phyloP scores from a whole-genome alignment of 1,140 invertebrate genomes.

The Drosophila pseudoobscura region DNA sequence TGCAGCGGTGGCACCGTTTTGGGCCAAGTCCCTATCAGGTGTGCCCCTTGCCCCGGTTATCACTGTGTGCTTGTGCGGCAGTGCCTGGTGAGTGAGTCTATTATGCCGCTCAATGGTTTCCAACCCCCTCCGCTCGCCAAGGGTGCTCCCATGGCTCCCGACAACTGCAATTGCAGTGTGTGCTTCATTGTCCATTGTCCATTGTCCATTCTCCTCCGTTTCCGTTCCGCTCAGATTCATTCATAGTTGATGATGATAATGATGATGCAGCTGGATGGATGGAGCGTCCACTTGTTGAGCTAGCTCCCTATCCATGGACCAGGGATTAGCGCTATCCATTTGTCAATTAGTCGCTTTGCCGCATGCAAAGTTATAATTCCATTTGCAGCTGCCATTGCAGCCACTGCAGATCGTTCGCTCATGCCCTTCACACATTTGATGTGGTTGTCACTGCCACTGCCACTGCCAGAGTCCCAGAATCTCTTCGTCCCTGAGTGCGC shows the following conservation, averaged over 20 bases:
- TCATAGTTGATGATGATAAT: too few relatives aligned
- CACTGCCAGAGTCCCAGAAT: not conserved
- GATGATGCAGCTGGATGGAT: too few relatives aligned
- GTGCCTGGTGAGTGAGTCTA: conserved; percentile 53
- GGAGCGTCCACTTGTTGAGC: conserved; percentile 9
- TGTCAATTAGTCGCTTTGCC: conserved; percentile 36
- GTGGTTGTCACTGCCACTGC: not conserved
- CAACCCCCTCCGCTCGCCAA: conserved; percentile 36
- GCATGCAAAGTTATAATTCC: conserved; percentile 45
- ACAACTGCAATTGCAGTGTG: too few relatives aligned
- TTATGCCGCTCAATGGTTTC: conserved; percentile 65
- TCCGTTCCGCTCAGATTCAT: too few relatives aligned
- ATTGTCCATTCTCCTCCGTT: too few relatives aligned
- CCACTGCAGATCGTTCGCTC: conserved; percentile 4
- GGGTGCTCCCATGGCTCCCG: not conserved
- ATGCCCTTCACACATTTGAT: conserved; percentile 20
- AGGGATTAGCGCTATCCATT: conserved; percentile 34
- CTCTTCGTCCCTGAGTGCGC: not conserved
- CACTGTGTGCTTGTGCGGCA: conserved; percentile 16
- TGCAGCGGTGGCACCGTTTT: conserved; percentile 30
- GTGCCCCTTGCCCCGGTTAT: not conserved
- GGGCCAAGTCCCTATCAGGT: not conserved
- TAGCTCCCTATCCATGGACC: not conserved
- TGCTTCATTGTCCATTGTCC: too few relatives aligned
- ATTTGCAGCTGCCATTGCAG: conserved; percentile 24